Evolutionary conservation across 2,888 invertebrate genomes (phyloP).

Genomic region (Cantharis lateralis): DNA sequence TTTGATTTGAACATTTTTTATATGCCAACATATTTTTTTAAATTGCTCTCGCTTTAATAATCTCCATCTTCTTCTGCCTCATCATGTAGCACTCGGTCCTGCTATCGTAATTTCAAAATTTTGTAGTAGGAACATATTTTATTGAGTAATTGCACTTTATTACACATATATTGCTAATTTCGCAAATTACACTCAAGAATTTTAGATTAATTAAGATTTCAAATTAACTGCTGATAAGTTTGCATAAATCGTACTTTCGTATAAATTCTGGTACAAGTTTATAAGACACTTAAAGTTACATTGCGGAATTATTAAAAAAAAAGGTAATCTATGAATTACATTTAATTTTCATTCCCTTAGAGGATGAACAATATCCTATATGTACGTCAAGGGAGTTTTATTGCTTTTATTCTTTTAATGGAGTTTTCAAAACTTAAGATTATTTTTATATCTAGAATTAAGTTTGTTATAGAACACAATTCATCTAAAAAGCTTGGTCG

Average conservation of each 20-base stretch:
- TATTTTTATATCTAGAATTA: conserved; percentile 2
- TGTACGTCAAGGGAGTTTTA: not conserved
- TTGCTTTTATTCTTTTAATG: conserved; percentile 7
- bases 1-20: not conserved
- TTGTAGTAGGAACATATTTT: not conserved
- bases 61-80: not conserved
- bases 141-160: not conserved
- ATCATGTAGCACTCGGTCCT: not conserved
- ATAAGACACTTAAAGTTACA: not conserved
- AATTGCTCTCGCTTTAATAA: not conserved
- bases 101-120: not conserved
- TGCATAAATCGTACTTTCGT: not conserved
- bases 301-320: not conserved
- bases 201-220: not conserved
- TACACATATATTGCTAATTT: not conserved
- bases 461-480: conserved; percentile 3
- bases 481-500: not conserved
- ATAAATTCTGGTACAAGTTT: not conserved
- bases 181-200: not conserved
- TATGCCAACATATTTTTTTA: not conserved
- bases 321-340: not conserved
- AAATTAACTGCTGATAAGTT: not conserved
- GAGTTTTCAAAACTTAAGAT: conserved; percentile 3
- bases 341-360: not conserved
- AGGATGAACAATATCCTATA: not conserved